A percentile compares a stretch with the other conserved stretches of the same genome.
phyloP scores from a whole-genome alignment of 2,113 vertebrate genomes.

The Axis porcinus region DNA sequence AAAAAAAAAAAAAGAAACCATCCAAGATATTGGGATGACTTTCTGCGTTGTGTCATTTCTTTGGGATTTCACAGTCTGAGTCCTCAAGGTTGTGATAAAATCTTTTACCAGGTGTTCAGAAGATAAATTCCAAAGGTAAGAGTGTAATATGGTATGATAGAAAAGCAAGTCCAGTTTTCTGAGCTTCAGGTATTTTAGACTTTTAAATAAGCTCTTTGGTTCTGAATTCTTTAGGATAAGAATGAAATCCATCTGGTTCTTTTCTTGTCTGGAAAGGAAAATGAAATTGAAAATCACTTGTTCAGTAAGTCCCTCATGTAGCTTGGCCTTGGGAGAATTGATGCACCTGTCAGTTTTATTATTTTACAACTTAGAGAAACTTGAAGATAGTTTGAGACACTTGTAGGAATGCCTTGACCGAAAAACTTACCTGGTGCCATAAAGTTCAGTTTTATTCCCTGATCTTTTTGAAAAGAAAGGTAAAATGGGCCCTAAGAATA shows the following conservation, averaged over 20 bases:
- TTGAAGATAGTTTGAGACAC: background rate
- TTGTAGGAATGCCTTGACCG: background rate
- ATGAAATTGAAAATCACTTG: background rate
- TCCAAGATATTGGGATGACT: background rate
- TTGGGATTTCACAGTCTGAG: background rate
- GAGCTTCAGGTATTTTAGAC: background rate
- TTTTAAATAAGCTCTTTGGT: background rate
- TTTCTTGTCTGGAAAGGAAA: constrained; percentile 10
- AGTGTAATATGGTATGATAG: background rate
- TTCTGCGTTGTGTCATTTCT: background rate
- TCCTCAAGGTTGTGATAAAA: background rate
- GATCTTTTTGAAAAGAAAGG: constrained; percentile 15
- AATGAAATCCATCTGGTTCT: background rate
- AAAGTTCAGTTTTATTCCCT: background rate
- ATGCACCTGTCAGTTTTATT: background rate
- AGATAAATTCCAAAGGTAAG: background rate
- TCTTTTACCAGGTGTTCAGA: background rate
- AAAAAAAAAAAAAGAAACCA: background rate
- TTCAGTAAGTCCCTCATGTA: background rate
- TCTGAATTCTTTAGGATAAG: constrained; percentile 11
- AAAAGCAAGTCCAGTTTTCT: background rate
- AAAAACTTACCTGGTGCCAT: background rate
- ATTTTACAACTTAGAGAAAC: background rate
- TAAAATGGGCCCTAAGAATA: background rate
- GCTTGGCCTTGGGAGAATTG: background rate